Conservation (phyloP, 2,888 invertebrate genomes). For the Napeogenes inachia region DNA sequence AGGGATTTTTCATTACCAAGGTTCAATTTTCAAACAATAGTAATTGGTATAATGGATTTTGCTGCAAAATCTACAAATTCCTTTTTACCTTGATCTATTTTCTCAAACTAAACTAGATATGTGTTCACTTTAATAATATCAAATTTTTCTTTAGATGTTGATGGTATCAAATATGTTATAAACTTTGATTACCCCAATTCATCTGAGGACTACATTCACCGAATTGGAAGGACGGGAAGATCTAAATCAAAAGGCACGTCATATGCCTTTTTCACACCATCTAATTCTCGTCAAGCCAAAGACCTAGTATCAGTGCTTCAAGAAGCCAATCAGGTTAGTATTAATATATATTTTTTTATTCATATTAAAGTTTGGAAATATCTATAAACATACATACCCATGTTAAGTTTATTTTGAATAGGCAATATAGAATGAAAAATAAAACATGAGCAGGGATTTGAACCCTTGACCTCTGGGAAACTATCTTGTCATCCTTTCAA, state of each 20-base stretch:
- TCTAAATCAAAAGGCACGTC: conserved; percentile 93
- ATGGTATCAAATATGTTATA: conserved; percentile 96
- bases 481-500: no score
- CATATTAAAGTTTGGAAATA: no score
- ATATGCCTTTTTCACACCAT: conserved; percentile 95
- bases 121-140: not conserved
- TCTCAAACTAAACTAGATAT: not conserved
- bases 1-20: conserved; percentile 24
- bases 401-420: no score
- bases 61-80: conserved; percentile 10
- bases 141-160: conserved; percentile 85
- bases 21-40: conserved; percentile 11
- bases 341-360: not conserved
- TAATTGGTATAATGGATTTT: conserved; percentile 31
- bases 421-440: no score
- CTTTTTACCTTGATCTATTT: conserved; percentile 6
- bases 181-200: conserved; percentile 98
- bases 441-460: no score
- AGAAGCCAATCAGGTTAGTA: conserved; percentile 90
- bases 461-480: no score
- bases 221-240: conserved; percentile 95
- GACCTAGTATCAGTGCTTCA: conserved; percentile 91
- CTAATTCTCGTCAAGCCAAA: conserved; percentile 91
- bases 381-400: no score
- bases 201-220: conserved; percentile 96